A percentile compares a stretch with the other conserved stretches of the same genome.
Conservation (phyloP, 2,797 vertebrate species). For the Mycteria americana region DNA sequence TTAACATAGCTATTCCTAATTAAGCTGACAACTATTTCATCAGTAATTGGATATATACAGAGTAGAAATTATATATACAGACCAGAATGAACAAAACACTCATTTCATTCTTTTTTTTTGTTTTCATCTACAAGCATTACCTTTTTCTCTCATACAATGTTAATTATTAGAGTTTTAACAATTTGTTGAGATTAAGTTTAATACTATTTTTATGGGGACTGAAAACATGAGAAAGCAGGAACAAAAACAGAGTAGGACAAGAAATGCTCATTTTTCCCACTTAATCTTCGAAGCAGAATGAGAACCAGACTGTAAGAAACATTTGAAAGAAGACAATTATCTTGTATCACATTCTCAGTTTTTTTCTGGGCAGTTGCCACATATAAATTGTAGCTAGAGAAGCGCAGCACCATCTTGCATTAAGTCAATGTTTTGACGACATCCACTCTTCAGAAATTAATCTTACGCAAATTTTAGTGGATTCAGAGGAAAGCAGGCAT, state of each 20-base stretch:
- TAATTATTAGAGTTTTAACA: background rate
- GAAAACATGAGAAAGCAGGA: background rate
- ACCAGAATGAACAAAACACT: background rate
- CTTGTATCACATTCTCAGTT: accelerated
- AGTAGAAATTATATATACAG: background rate
- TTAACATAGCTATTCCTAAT: background rate
- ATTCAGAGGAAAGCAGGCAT: background rate
- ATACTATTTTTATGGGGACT: background rate
- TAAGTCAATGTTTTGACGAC: background rate
- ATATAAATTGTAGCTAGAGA: background rate
- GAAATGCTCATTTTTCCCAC: background rate
- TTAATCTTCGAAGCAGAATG: background rate
- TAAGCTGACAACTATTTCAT: background rate
- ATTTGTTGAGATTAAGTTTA: background rate
- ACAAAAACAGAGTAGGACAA: background rate
- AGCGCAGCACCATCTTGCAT: background rate
- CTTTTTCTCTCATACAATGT: background rate
- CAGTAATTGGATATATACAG: background rate
- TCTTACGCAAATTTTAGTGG: background rate
- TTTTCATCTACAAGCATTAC: background rate
- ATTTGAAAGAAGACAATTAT: background rate
- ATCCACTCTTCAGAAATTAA: background rate
- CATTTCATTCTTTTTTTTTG: background rate
- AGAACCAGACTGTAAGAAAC: background rate
- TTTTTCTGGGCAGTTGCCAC: background rate